phyloP scores from a whole-genome alignment of 2,797 vertebrate genomes.

The Halcyon leucocephala region DNA sequence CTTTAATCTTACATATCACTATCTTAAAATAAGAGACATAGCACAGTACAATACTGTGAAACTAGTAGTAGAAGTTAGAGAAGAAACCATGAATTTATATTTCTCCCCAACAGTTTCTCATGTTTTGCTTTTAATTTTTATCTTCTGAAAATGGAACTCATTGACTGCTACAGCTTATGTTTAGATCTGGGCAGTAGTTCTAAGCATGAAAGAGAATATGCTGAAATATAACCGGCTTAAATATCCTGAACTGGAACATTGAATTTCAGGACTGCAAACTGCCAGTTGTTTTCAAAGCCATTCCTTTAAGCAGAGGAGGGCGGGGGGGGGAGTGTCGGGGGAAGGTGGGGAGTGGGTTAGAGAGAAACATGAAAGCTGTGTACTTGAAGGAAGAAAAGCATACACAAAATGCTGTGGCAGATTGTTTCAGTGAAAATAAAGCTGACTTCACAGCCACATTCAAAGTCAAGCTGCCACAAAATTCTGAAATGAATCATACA shows the following conservation, averaged over 20 bases:
- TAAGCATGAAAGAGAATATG: neutral
- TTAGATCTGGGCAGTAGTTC: neutral
- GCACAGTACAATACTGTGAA: neutral
- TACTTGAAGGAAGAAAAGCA: neutral
- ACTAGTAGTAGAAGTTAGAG: neutral
- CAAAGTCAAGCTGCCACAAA: constrained; percentile 14
- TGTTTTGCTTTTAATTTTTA: neutral
- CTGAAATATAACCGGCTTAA: neutral
- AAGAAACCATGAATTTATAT: neutral
- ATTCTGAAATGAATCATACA: neutral
- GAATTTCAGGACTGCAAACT: neutral
- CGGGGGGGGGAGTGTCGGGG: too few relatives aligned
- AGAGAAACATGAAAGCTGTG: neutral
- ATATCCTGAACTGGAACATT: neutral
- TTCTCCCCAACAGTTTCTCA: neutral
- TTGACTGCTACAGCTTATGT: neutral
- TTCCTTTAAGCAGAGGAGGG: neutral
- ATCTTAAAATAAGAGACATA: neutral
- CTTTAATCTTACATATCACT: neutral
- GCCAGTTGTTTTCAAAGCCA: constrained; percentile 10
- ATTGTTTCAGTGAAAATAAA: constrained; percentile 30
- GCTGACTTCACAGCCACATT: constrained; percentile 4
- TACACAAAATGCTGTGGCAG: neutral
- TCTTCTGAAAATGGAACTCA: neutral
- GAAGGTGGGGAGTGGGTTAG: neutral